These are phyloP conservation scores for Bungarus multicinctus DNA, from an alignment of 2,113 vertebrate species.

Conservation along the genomic window DNA sequence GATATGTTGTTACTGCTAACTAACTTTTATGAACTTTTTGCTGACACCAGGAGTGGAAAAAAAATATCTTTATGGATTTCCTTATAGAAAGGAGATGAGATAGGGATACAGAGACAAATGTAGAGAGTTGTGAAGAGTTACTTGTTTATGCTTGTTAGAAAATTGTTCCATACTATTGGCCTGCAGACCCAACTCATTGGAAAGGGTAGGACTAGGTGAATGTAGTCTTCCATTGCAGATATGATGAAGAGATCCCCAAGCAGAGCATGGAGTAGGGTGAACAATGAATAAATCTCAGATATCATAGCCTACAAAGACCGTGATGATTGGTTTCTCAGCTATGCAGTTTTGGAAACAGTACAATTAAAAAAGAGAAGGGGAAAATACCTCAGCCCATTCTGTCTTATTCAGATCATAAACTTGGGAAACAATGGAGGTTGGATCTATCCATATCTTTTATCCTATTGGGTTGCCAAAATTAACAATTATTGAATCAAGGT, in stretches of 20 bases:
- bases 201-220: neutral
- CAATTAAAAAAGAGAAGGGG: neutral
- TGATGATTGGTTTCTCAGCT: neutral
- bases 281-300: neutral
- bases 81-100: neutral
- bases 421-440: neutral
- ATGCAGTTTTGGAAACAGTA: neutral
- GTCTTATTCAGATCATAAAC: neutral
- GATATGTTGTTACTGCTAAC: neutral
- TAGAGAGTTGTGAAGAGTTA: neutral
- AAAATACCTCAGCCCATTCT: neutral
- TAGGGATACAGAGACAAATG: neutral
- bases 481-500: neutral
- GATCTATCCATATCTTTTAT: neutral
- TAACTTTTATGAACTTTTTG: neutral
- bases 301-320: neutral
- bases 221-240: neutral
- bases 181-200: neutral
- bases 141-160: neutral
- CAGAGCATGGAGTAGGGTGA: neutral
- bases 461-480: neutral
- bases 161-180: neutral
- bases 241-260: neutral
- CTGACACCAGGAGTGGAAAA: neutral
- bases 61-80: neutral